phyloP scores from a whole-genome alignment of 2,797 vertebrate genomes.

The Pygocentrus nattereri region DNA sequence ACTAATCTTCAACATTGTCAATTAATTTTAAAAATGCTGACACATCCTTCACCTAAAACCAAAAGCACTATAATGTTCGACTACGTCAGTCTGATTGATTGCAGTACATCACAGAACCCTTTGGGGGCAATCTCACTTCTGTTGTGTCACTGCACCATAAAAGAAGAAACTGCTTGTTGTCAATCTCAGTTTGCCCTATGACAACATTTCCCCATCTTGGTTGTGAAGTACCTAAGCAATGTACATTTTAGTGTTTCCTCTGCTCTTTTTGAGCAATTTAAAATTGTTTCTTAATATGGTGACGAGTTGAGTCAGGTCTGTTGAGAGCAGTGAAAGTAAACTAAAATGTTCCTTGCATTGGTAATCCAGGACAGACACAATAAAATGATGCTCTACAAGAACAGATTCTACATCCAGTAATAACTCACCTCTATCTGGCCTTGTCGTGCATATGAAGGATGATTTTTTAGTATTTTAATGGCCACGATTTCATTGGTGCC shows the following conservation, averaged over 20 bases:
- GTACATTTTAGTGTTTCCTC: background rate
- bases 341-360: background rate
- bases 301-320: background rate
- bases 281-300: background rate
- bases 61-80: background rate
- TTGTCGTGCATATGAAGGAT: slow-evolving; percentile 95
- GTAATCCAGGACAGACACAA: background rate
- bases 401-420: background rate
- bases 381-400: background rate
- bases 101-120: too few species aligned
- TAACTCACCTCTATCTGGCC: slow-evolving; percentile 95
- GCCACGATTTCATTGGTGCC: slow-evolving; percentile 98
- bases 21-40: background rate
- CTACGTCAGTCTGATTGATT: too few species aligned
- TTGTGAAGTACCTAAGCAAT: background rate
- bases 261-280: background rate
- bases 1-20: background rate
- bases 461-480: slow-evolving; percentile 98
- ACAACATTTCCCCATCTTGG: background rate
- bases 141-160: too few species aligned
- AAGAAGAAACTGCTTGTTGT: too few species aligned
- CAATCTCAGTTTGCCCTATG: background rate
- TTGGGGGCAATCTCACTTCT: too few species aligned
- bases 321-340: background rate
- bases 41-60: background rate